Percentiles rank a stretch among this genome's conserved stretches.
phyloP scores from a whole-genome alignment of 2,888 invertebrate species.

The Reticulitermes lucifugus region DNA sequence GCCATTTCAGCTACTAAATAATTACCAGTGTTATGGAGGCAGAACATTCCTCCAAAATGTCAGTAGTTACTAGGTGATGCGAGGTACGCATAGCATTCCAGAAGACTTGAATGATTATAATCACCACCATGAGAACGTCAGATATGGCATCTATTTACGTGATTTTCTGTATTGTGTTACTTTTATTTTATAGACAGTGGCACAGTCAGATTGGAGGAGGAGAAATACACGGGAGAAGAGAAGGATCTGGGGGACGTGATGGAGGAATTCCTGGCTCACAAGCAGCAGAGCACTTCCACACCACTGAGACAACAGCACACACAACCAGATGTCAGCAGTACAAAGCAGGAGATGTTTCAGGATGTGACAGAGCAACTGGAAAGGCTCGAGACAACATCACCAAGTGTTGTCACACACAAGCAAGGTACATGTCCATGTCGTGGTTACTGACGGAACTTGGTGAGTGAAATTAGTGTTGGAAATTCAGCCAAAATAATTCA shows the following conservation, averaged over 20 bases:
- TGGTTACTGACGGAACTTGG: too few relatives aligned
- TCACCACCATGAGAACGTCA: too few relatives aligned
- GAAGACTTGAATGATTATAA: too few relatives aligned
- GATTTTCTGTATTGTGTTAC: background rate
- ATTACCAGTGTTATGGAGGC: too few relatives aligned
- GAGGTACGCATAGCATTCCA: too few relatives aligned
- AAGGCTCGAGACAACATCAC: conserved; percentile 56
- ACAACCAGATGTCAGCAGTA: background rate
- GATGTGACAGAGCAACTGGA: conserved; percentile 61
- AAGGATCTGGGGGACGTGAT: conserved; percentile 66
- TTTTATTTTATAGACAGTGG: background rate
- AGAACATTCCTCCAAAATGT: too few relatives aligned
- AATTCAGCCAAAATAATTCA: too few relatives aligned
- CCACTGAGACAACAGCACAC: background rate
- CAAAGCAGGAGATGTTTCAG: conserved; percentile 50
- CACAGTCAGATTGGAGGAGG: conserved; percentile 55
- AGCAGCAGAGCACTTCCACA: conserved; percentile 28
- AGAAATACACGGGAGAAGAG: conserved; percentile 69
- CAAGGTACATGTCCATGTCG: background rate
- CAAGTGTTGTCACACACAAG: conserved; percentile 28
- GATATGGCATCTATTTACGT: too few relatives aligned
- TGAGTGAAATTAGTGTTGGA: too few relatives aligned
- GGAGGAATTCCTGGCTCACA: conserved; percentile 59
- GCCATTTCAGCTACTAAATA: too few relatives aligned
- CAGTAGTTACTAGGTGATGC: too few relatives aligned